phyloP scores from a whole-genome alignment of 2,888 invertebrate species.

The Pyrgus malvae region DNA sequence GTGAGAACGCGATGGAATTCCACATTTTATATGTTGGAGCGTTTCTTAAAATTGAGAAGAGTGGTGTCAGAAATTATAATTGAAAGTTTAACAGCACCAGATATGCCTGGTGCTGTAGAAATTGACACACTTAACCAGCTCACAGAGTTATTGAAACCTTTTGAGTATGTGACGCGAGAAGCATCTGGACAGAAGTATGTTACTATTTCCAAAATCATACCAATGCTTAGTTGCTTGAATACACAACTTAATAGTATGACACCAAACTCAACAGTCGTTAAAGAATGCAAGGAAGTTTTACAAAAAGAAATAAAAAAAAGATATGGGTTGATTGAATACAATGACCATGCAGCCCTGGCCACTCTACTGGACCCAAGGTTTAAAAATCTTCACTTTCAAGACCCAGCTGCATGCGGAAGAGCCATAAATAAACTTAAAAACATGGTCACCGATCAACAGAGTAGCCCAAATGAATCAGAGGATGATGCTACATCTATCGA shows the following conservation, averaged over 20 bases:
- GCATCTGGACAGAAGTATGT: not conserved
- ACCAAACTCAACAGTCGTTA: slow-evolving; percentile 24
- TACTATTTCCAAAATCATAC: slow-evolving; percentile 39
- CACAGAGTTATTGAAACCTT: not conserved
- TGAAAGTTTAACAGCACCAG: slow-evolving; percentile 35
- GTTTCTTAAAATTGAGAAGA: slow-evolving; percentile 1
- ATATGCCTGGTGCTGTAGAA: slow-evolving; percentile 1
- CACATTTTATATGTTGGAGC: not conserved
- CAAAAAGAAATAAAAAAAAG: slow-evolving; percentile 38
- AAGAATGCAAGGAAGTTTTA: slow-evolving; percentile 37
- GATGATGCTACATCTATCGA: slow-evolving; percentile 39
- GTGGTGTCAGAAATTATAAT: slow-evolving; percentile 38
- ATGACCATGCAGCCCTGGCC: slow-evolving; percentile 33
- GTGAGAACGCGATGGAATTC: not conserved
- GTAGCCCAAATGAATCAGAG: slow-evolving; percentile 37
- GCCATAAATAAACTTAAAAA: slow-evolving; percentile 34
- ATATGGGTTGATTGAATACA: slow-evolving; percentile 39
- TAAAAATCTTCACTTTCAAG: slow-evolving; percentile 42
- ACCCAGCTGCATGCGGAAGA: slow-evolving; percentile 39
- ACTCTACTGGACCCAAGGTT: slow-evolving; percentile 39
- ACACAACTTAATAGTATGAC: slow-evolving; percentile 39
- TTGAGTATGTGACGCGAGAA: not conserved
- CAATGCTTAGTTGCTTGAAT: slow-evolving; percentile 41
- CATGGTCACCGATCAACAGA: slow-evolving; percentile 31
- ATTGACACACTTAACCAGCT: not conserved